Evolutionary conservation across 2,888 invertebrate species (phyloP).

Genomic region (Corbicula japonica): DNA sequence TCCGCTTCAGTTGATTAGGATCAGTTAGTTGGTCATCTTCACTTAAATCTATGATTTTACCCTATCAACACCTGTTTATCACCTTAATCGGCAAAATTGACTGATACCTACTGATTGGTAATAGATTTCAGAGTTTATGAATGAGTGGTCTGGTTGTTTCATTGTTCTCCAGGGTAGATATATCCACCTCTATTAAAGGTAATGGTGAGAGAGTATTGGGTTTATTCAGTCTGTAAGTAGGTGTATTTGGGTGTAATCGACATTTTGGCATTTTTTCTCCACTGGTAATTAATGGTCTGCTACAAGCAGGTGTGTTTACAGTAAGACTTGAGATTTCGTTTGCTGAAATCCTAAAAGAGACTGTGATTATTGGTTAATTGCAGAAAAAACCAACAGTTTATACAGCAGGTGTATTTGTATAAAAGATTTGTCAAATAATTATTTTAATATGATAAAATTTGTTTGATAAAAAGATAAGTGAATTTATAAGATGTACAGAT

Average conservation of each 20-base stretch:
- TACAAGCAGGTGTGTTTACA: conserved; percentile 27
- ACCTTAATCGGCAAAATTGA: conserved; percentile 24
- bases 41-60: conserved; percentile 5
- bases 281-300: conserved; percentile 4
- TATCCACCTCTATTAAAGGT: background rate
- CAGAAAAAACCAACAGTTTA: conserved; percentile 16
- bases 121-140: conserved; percentile 33
- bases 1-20: background rate
- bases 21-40: too few relatives aligned
- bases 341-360: conserved; percentile 2
- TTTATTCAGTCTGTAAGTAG: conserved; percentile 1
- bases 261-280: too few relatives aligned
- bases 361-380: conserved; percentile 15
- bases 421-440: conserved; percentile 24
- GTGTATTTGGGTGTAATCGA: conserved; percentile 16
- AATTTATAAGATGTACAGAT: conserved; percentile 25
- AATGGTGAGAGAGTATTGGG: conserved; percentile 8
- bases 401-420: conserved; percentile 20
- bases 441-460: conserved; percentile 24
- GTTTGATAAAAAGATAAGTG: conserved; percentile 19
- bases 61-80: conserved; percentile 43
- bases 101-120: conserved; percentile 24
- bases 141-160: conserved; percentile 40
- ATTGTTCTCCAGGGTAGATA: conserved; percentile 16
- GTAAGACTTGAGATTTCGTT: conserved; percentile 9